phyloP scores from a whole-genome alignment of 2,113 vertebrate species.

The Cavia porcellus region DNA sequence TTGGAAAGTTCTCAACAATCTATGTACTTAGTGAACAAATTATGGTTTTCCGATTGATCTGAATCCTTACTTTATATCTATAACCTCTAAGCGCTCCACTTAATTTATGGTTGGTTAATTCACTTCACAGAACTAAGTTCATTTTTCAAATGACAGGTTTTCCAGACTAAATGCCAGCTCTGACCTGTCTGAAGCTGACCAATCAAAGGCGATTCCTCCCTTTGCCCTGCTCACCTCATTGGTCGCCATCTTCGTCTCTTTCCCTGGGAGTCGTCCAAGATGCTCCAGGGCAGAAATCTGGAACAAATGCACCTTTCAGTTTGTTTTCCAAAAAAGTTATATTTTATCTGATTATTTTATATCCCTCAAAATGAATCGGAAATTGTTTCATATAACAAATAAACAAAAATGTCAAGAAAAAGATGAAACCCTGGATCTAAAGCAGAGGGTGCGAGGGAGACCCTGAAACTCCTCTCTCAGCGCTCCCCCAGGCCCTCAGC shows the following conservation, averaged over 20 bases:
- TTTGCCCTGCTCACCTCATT: accelerated
- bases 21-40: background rate
- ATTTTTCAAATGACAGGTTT: background rate
- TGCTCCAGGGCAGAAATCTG: background rate
- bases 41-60: background rate
- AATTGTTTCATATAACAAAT: background rate
- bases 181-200: background rate
- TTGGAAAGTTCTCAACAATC: background rate
- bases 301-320: background rate
- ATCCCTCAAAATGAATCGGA: background rate
- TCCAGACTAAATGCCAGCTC: background rate
- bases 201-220: accelerated
- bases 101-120: accelerated
- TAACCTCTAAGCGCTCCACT: background rate
- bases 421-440: accelerated
- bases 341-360: background rate
- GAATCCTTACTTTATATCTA: background rate
- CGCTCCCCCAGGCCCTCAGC: accelerated
- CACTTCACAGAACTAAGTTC: background rate
- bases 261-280: background rate
- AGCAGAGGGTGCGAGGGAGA: accelerated
- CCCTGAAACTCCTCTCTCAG: accelerated
- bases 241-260: background rate
- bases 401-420: background rate
- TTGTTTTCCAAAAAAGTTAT: background rate